A percentile compares a stretch with the other conserved stretches of the same genome.
These are phyloP conservation scores for Danio kyathit DNA, from an alignment of 2,797 vertebrate genomes.

Conservation along the genomic window DNA sequence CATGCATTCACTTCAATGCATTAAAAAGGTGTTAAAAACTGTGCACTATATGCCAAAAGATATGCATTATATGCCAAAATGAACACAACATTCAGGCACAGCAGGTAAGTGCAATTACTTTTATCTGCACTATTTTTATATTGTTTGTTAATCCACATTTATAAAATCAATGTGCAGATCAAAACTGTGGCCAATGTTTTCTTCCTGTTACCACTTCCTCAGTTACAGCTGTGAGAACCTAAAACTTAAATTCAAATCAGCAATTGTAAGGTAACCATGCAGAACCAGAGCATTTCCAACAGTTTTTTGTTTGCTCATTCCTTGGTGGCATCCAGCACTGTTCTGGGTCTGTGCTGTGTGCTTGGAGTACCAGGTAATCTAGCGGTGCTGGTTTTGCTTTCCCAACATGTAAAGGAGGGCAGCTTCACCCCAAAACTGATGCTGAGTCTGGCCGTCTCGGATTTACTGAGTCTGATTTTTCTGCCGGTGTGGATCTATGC, in stretches of 20 bases:
- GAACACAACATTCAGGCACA: not conserved
- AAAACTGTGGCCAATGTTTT: not conserved
- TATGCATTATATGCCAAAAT: not conserved
- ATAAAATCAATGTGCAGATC: not conserved
- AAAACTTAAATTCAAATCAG: not conserved
- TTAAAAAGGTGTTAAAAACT: not conserved
- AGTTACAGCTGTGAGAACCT: not conserved
- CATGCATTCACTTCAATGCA: not conserved
- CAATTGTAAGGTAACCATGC: constrained; percentile 20
- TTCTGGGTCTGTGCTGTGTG: constrained; percentile 59
- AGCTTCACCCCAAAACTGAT: constrained; percentile 66
- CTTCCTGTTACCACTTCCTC: constrained; percentile 18
- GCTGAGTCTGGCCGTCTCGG: constrained; percentile 68
- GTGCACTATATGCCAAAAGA: not conserved
- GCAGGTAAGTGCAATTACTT: not conserved
- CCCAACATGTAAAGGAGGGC: constrained; percentile 54
- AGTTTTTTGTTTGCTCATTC: not conserved
- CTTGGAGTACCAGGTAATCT: constrained; percentile 71
- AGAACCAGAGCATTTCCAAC: constrained; percentile 29
- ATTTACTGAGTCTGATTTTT: constrained; percentile 65
- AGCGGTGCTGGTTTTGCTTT: constrained; percentile 55
- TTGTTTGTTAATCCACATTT: not conserved
- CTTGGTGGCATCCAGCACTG: not conserved
- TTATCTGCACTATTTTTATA: not conserved
- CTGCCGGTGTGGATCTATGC: constrained; percentile 66